phyloP scores from a whole-genome alignment of 2,888 invertebrate genomes.

The Sesia apiformis region DNA sequence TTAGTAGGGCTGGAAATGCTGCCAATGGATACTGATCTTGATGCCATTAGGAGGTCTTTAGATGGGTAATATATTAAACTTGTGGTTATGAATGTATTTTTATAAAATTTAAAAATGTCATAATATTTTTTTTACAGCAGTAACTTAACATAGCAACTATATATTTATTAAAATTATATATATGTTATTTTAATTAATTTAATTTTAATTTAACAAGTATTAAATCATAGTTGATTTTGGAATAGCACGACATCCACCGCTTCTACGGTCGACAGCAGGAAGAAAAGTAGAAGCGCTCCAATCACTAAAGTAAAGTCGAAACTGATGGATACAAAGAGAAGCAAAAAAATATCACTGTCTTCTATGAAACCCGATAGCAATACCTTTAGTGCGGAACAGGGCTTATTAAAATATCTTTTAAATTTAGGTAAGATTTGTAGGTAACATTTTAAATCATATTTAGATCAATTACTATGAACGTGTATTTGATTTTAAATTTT shows the following conservation, averaged over 20 bases:
- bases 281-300: slow-evolving; percentile 36
- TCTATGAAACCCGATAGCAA: slow-evolving; percentile 36
- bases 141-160: too few species aligned
- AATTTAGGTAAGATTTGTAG: slow-evolving; percentile 56
- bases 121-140: too few species aligned
- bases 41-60: slow-evolving; percentile 9
- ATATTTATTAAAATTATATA: too few species aligned
- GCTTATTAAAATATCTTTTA: slow-evolving; percentile 53
- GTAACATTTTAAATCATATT: neutral
- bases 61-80: neutral
- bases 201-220: too few species aligned
- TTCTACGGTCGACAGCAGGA: slow-evolving; percentile 39
- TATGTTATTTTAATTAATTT: too few species aligned
- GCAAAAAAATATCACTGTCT: slow-evolving; percentile 30
- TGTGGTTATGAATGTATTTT: neutral
- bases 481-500: neutral
- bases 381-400: slow-evolving; percentile 22
- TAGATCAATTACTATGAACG: neutral
- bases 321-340: slow-evolving; percentile 22
- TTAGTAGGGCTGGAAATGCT: slow-evolving; percentile 58
- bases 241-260: slow-evolving; percentile 30
- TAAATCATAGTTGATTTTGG: too few species aligned
- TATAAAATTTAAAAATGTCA: too few species aligned
- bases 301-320: slow-evolving; percentile 31
- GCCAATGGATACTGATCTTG: slow-evolving; percentile 52